Conservation (phyloP, 1,140 invertebrate genomes). For the Telenomus remus region DNA sequence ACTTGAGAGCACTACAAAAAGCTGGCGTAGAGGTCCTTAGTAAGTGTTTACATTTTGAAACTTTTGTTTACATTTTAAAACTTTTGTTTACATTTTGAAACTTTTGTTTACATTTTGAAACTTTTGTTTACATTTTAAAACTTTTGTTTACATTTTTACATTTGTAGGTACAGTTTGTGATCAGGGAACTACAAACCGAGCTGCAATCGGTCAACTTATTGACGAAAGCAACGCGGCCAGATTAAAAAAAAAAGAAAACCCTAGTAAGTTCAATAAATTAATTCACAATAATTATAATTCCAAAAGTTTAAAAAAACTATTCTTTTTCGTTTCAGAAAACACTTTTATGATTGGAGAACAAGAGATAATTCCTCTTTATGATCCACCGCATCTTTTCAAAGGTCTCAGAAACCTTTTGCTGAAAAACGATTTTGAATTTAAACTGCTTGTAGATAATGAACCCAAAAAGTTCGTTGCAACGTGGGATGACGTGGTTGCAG, state of each 20-base stretch:
- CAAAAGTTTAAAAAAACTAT: not conserved
- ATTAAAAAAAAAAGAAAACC: not conserved
- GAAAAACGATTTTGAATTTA: slow-evolving; percentile 19
- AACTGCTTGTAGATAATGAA: not conserved
- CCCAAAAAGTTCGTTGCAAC: not conserved
- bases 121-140: not conserved
- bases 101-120: not conserved
- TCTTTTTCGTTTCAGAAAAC: not conserved
- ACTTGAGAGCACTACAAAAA: not conserved
- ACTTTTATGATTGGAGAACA: not conserved
- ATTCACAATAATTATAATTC: too few relatives aligned
- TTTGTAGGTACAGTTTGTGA: slow-evolving; percentile 30
- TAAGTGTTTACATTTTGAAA: slow-evolving; percentile 1
- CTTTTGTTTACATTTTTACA: slow-evolving; percentile 2
- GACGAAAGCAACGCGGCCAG: not conserved
- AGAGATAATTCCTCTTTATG: slow-evolving; percentile 25
- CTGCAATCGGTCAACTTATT: too few relatives aligned
- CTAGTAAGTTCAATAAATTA: not conserved
- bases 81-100: not conserved
- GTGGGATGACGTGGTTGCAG: slow-evolving; percentile 9
- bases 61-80: not conserved
- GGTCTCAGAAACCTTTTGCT: slow-evolving; percentile 32
- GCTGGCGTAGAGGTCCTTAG: slow-evolving; percentile 9
- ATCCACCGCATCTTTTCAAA: slow-evolving; percentile 32
- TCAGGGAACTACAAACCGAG: slow-evolving; percentile 25